Evolutionary conservation across 2,888 invertebrate genomes (phyloP).

Genomic region (Calliphora vomitoria): DNA sequence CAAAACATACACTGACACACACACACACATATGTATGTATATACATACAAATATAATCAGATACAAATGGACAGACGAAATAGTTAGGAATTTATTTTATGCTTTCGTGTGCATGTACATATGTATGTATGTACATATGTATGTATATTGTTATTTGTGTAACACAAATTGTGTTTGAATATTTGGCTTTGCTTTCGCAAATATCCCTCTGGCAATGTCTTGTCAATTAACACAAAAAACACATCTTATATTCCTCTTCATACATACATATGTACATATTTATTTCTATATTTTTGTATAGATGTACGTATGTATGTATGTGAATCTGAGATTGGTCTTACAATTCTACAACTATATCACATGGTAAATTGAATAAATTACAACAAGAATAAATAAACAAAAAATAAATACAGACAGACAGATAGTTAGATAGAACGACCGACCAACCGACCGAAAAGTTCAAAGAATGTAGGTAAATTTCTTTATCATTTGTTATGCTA

Average conservation of each 20-base stretch:
- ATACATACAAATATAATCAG: constrained; percentile 4
- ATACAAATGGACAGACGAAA: constrained; percentile 41
- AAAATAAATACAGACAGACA: constrained; percentile 2
- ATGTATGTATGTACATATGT: neutral
- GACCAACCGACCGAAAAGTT: neutral
- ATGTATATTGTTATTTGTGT: neutral
- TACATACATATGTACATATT: neutral
- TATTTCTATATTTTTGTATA: neutral
- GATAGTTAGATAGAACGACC: neutral
- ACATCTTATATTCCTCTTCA: constrained; percentile 24
- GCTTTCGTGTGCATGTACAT: constrained; percentile 14
- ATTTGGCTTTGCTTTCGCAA: constrained; percentile 55
- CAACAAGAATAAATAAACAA: constrained; percentile 24
- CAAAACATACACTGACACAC: constrained; percentile 4
- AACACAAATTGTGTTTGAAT: constrained; percentile 14
- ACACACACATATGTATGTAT: neutral
- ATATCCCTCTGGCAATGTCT: constrained; percentile 63
- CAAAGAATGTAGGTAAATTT: constrained; percentile 29
- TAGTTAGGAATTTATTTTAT: constrained; percentile 20
- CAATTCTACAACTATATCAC: constrained; percentile 18
- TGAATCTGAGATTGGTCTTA: constrained; percentile 3
- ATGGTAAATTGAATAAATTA: constrained; percentile 40
- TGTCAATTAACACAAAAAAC: constrained; percentile 70
- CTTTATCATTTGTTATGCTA: constrained; percentile 8
- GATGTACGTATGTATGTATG: neutral